Percentiles rank a stretch among this genome's conserved stretches.
Conservation (phyloP, 1,140 invertebrate species). For the Zaprionus nigranus region DNA sequence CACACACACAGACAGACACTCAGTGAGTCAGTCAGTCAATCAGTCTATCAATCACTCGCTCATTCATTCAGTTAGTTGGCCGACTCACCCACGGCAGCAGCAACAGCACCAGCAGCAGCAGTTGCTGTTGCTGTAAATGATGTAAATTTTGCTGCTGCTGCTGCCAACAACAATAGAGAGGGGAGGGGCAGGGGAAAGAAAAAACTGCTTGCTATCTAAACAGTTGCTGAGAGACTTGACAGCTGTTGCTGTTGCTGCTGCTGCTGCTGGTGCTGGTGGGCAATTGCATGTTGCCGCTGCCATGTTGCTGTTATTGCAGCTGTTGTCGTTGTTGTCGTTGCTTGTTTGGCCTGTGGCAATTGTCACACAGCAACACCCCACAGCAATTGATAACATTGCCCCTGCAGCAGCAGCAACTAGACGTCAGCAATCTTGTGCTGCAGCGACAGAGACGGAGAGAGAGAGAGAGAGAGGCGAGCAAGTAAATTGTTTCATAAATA, state of each 20-base stretch:
- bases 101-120: background rate
- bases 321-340: background rate
- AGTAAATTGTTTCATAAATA: conserved; percentile 50
- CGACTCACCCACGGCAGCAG: background rate
- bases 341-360: conserved; percentile 21
- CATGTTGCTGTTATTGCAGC: conserved; percentile 13
- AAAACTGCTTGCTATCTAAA: conserved; percentile 26
- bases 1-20: background rate
- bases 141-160: conserved; percentile 25
- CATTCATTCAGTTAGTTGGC: conserved; percentile 10
- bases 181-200: background rate
- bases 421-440: background rate
- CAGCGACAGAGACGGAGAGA: conserved; percentile 2
- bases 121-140: conserved; percentile 27
- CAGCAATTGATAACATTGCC: conserved; percentile 18
- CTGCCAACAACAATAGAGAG: background rate
- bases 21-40: background rate
- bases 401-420: conserved; percentile 2
- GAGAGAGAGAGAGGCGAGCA: background rate
- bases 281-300: conserved; percentile 27
- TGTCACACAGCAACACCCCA: background rate
- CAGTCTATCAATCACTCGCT: background rate
- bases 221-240: conserved; percentile 36
- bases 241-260: conserved; percentile 34
- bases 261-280: conserved; percentile 17